A percentile compares a stretch with the other conserved stretches of the same genome.
phyloP scores from a whole-genome alignment of 1,140 invertebrate species.

The Schlechtendalia chinensis region DNA sequence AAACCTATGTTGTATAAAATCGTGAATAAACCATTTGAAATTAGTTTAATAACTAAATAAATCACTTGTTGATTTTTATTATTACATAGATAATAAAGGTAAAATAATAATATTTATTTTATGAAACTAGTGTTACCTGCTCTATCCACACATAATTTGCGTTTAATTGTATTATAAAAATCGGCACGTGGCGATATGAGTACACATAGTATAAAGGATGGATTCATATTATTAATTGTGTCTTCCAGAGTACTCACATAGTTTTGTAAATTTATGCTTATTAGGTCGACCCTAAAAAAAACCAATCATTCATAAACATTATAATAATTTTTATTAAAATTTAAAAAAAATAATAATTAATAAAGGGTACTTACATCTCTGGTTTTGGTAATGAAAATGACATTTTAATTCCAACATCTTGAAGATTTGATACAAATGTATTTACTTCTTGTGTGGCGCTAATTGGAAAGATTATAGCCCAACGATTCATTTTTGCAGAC shows the following conservation, averaged over 20 bases:
- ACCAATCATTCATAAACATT: neutral
- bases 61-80: no score
- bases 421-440: neutral
- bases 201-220: slow-evolving; percentile 31
- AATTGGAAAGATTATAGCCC: neutral
- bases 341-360: neutral
- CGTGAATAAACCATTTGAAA: no score
- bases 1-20: no score
- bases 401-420: neutral
- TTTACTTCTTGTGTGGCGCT: neutral
- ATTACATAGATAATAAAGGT: no score
- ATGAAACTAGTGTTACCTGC: slow-evolving; percentile 52
- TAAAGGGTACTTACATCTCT: slow-evolving; percentile 34
- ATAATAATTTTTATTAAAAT: neutral
- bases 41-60: no score
- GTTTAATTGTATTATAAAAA: slow-evolving; percentile 79
- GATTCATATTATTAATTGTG: neutral
- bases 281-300: slow-evolving; percentile 35
- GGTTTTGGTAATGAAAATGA: slow-evolving; percentile 25
- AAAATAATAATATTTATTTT: neutral
- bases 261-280: neutral
- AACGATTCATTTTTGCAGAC: neutral
- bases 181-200: slow-evolving; percentile 64
- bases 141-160: slow-evolving; percentile 75
- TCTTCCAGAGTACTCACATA: neutral